Percentiles rank a stretch among this genome's conserved stretches.
These are phyloP conservation scores for Notiomystis cincta DNA, from an alignment of 2,113 vertebrate genomes.

Conservation along the genomic window DNA sequence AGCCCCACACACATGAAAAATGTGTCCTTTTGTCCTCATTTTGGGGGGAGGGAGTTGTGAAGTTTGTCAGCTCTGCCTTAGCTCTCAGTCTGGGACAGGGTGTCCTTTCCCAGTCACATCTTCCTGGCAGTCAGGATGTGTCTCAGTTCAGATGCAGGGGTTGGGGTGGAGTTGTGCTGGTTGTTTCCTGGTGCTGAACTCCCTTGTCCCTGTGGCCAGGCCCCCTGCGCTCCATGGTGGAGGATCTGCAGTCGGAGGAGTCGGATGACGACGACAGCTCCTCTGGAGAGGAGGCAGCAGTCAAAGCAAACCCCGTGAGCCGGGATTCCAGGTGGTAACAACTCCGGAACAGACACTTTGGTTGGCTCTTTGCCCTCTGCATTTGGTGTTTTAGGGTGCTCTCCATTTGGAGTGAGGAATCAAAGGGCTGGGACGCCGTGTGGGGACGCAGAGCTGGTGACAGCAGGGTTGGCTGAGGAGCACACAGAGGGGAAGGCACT, in stretches of 20 bases:
- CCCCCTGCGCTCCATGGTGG: slow-evolving; percentile 93
- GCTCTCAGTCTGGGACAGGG: not conserved
- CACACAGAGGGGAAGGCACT: not conserved
- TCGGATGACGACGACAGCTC: slow-evolving; percentile 95
- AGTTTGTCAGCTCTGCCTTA: not conserved
- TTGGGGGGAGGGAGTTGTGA: not conserved
- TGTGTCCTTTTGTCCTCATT: not conserved
- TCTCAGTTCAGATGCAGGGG: not conserved
- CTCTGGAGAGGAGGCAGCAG: slow-evolving; percentile 86
- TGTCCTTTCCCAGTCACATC: not conserved
- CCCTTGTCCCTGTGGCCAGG: slow-evolving; percentile 62
- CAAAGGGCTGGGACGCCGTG: not conserved
- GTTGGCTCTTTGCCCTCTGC: not conserved
- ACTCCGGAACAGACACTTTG: not conserved
- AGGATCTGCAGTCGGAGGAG: slow-evolving; percentile 92
- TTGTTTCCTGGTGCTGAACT: rapidly evolving
- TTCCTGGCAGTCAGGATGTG: rapidly evolving
- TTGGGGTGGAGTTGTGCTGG: rapidly evolving
- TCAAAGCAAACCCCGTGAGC: slow-evolving; percentile 86
- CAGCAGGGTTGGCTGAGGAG: not conserved
- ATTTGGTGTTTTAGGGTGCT: not conserved
- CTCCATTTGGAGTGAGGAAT: not conserved
- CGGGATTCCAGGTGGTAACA: slow-evolving; percentile 86
- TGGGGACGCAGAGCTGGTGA: not conserved
- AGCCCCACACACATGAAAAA: not conserved